Base-by-base conservation (phyloP, 1,140 invertebrate genomes). In the Achatina immaculata region DNA sequence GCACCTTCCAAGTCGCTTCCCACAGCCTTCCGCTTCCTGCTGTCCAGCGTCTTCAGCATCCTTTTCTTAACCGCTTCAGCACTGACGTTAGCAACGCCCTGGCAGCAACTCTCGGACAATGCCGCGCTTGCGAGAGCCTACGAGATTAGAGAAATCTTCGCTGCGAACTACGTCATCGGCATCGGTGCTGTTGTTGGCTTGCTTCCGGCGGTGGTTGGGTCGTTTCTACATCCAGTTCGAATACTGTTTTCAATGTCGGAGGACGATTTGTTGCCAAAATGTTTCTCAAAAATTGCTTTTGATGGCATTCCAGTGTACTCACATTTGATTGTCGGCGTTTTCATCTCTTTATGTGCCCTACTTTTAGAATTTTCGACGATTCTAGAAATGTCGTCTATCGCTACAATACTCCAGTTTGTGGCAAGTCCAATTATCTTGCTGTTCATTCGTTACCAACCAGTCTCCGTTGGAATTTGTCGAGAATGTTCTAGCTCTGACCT, bases 191-290 rank as follows among this genome's bases (percentile, higher is more conserved):
- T 91, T 38, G 62, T 86, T 28, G 89, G 85, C 0, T 79, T 91
- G 28, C 65, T 83, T 3, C 86, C 87, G 0, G 81, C 95, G 89
- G 90, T 97, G n/a, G 90, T 97, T 9, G 96, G 97, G 24, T 97
- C 96, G 28, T 96, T 98, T 95, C 98, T 98, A 90, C 96, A 97
- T 6, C 95, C 99, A 94, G 97, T 97, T 0, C 93, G 97, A 82
- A 95, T 98, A 82, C 94, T 98, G 2, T 98, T 97, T 90, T 95
- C 87, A 21, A 98, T 98, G 96, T 96, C 96, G 31, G 94, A 94
- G 87, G 97, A 98, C 89, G 96, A 96, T 42, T 93, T 99, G 16
- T 95, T 99, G 85, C 98, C 96, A 89, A 93, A 48, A 65, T 34
- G 43, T 36, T 48, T 78, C 38, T 78, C 77, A 40, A 78, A 78